phyloP scores from a whole-genome alignment of 1,140 invertebrate genomes.

The Andrena cerasifolii region DNA sequence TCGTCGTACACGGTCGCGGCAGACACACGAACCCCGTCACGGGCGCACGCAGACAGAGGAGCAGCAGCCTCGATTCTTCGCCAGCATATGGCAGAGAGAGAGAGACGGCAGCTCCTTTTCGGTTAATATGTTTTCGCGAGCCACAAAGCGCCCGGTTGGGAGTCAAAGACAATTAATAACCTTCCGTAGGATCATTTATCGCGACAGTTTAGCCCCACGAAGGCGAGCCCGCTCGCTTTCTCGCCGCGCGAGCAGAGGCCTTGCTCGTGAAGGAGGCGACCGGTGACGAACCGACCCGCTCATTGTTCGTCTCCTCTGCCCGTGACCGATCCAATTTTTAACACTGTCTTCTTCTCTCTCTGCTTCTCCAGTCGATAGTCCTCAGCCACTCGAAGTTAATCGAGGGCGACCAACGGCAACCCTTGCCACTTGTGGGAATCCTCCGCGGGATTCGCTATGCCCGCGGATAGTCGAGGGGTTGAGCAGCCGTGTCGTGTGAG shows the following conservation, averaged over 20 bases:
- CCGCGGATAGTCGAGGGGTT: neutral
- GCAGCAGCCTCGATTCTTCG: neutral
- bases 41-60: neutral
- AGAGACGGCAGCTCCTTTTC: slow-evolving; percentile 64
- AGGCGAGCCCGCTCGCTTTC: slow-evolving; percentile 18
- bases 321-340: slow-evolving; percentile 82
- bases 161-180: slow-evolving; percentile 82
- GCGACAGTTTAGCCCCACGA: slow-evolving; percentile 79
- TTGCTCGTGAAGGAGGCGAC: slow-evolving; percentile 49
- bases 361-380: slow-evolving; percentile 52
- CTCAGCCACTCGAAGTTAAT: slow-evolving; percentile 70
- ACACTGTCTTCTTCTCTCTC: slow-evolving; percentile 57
- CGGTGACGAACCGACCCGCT: slow-evolving; percentile 61
- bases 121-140: slow-evolving; percentile 80
- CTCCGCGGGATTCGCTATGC: slow-evolving; percentile 60
- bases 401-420: slow-evolving; percentile 51
- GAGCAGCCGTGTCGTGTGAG: too few relatives aligned
- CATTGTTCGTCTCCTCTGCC: slow-evolving; percentile 79
- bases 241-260: neutral
- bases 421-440: slow-evolving; percentile 69
- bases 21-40: slow-evolving; percentile 24
- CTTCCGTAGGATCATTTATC: slow-evolving; percentile 81
- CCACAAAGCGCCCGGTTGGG: slow-evolving; percentile 76
- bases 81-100: slow-evolving; percentile 57
- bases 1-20: slow-evolving; percentile 43